A percentile compares a stretch with the other conserved stretches of the same genome.
Evolutionary conservation across 2,797 vertebrate genomes (phyloP).

Genomic region (Muscicapa striata): DNA sequence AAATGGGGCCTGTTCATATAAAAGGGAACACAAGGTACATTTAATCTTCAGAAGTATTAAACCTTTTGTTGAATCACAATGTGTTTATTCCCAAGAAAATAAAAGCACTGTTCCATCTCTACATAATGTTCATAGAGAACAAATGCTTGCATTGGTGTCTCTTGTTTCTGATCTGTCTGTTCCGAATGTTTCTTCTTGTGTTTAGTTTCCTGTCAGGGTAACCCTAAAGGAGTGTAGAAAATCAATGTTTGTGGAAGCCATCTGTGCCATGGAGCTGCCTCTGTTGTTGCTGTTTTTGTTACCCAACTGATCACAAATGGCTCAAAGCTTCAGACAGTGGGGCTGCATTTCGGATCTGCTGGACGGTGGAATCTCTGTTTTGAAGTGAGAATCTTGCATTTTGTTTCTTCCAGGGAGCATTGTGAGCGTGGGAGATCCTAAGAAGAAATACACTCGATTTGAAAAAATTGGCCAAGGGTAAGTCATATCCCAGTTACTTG

Average conservation of each 20-base stretch:
- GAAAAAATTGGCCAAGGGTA: slow-evolving; percentile 98
- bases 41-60: neutral
- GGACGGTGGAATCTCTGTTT: neutral
- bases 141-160: neutral
- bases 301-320: neutral
- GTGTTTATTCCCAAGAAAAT: neutral
- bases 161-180: neutral
- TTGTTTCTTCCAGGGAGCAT: slow-evolving; percentile 89
- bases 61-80: neutral
- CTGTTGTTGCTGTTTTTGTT: neutral
- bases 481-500: slow-evolving; percentile 54
- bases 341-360: neutral
- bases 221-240: neutral
- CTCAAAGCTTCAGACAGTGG: neutral
- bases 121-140: neutral
- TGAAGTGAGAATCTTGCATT: neutral
- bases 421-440: slow-evolving; percentile 97
- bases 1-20: neutral
- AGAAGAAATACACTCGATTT: slow-evolving; percentile 98
- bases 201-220: neutral
- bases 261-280: neutral
- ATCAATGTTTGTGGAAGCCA: neutral
- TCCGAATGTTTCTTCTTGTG: neutral
- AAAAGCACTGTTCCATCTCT: neutral
- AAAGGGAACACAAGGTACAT: neutral